phyloP scores from a whole-genome alignment of 1,140 invertebrate species.

The Zaprionus vittiger region DNA sequence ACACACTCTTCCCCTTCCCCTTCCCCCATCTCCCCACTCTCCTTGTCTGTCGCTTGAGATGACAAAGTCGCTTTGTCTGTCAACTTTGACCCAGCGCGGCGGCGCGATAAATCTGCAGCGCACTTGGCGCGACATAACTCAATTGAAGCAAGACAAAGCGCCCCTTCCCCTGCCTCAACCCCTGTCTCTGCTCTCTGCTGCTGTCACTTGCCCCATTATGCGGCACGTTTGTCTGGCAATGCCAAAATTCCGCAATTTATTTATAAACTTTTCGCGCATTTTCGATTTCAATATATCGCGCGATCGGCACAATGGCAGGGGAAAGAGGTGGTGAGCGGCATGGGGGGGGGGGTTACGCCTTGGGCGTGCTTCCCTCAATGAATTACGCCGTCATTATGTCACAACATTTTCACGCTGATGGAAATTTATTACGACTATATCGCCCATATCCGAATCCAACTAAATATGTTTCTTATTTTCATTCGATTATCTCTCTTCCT shows the following conservation, averaged over 20 bases:
- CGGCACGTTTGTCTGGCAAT: slow-evolving; percentile 48
- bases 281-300: slow-evolving; percentile 46
- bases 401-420: slow-evolving; percentile 67
- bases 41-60: slow-evolving; percentile 45
- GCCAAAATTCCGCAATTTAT: slow-evolving; percentile 76
- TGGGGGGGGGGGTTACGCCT: background rate
- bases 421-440: slow-evolving; percentile 73
- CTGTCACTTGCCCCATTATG: slow-evolving; percentile 16
- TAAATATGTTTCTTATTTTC: slow-evolving; percentile 4
- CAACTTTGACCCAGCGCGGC: slow-evolving; percentile 74
- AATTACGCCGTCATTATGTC: slow-evolving; percentile 77
- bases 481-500: background rate
- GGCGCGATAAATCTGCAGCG: slow-evolving; percentile 66
- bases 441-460: slow-evolving; percentile 24
- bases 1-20: background rate
- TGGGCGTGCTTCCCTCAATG: slow-evolving; percentile 32
- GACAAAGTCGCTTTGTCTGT: slow-evolving; percentile 82
- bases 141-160: slow-evolving; percentile 83
- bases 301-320: slow-evolving; percentile 14
- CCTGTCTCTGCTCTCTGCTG: background rate
- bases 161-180: slow-evolving; percentile 5
- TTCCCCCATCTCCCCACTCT: background rate
- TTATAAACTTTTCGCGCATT: slow-evolving; percentile 75
- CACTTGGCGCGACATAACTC: slow-evolving; percentile 77
- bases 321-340: background rate